Conservation (phyloP, 2,797 vertebrate species). For the Anguilla pacifica region DNA sequence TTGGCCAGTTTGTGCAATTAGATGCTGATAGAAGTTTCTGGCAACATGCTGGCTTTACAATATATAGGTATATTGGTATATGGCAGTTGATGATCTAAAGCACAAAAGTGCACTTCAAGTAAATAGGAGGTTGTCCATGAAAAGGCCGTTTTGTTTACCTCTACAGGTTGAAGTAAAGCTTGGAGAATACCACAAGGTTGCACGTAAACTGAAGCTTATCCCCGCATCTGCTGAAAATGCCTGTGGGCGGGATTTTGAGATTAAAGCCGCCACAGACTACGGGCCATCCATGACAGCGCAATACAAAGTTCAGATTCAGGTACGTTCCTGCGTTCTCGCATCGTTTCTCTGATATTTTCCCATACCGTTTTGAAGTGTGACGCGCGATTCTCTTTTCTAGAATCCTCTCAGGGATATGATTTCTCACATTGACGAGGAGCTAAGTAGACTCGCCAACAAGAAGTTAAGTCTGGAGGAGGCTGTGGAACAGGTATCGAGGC, state of each 20-base stretch:
- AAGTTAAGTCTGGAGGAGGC: conserved; percentile 84
- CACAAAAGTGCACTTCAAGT: too few relatives aligned
- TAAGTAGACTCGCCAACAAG: conserved; percentile 72
- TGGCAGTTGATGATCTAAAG: too few relatives aligned
- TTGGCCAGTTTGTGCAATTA: too few relatives aligned
- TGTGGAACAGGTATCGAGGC: conserved; percentile 80
- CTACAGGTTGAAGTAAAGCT: conserved; percentile 81
- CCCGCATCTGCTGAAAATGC: conserved; percentile 87
- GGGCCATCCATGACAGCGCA: conserved; percentile 73
- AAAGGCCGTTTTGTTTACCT: not conserved
- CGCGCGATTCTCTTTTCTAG: conserved; percentile 57
- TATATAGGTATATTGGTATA: too few relatives aligned
- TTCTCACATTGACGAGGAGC: conserved; percentile 85
- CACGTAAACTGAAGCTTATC: conserved; percentile 91
- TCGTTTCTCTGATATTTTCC: not conserved
- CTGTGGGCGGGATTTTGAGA: conserved; percentile 87
- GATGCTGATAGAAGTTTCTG: too few relatives aligned
- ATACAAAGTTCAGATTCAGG: conserved; percentile 84
- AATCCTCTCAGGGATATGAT: conserved; percentile 82
- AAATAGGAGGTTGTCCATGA: not conserved
- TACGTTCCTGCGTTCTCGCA: conserved; percentile 51
- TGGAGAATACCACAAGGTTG: conserved; percentile 87
- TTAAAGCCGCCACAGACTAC: conserved; percentile 78
- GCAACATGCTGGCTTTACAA: too few relatives aligned
- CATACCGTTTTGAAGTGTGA: conserved; percentile 12